Conservation (phyloP, 2,888 invertebrate species). For the Hedya salicella region DNA sequence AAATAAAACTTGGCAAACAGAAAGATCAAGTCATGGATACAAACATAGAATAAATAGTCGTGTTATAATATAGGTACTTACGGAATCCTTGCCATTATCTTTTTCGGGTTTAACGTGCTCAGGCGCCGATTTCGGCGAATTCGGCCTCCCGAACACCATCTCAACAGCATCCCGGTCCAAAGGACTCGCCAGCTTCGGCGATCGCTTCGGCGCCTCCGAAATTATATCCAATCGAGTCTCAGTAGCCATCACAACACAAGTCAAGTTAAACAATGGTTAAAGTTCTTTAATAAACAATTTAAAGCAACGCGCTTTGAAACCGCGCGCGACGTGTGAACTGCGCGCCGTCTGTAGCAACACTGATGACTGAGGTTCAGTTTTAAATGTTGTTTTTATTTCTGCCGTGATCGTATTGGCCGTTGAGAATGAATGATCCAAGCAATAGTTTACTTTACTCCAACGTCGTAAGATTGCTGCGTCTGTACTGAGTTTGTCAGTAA, state of each 20-base stretch:
- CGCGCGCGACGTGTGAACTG: constrained; percentile 21
- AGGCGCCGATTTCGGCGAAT: constrained; percentile 52
- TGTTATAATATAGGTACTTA: constrained; percentile 45
- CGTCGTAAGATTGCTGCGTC: neutral
- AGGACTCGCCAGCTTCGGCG: constrained; percentile 47
- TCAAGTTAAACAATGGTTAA: neutral
- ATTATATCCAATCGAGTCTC: constrained; percentile 55
- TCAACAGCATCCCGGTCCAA: constrained; percentile 63
- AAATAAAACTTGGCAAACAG: too few species aligned
- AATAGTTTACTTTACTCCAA: constrained; percentile 16
- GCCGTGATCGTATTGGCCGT: constrained; percentile 9
- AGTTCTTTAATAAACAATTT: too few species aligned
- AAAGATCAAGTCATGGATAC: too few species aligned
- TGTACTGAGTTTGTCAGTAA: neutral
- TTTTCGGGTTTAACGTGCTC: constrained; percentile 55
- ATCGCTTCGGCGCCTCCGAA: constrained; percentile 54
- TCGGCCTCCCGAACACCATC: constrained; percentile 67
- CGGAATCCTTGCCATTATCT: constrained; percentile 53
- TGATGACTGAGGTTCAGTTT: constrained; percentile 25
- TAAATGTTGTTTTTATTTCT: constrained; percentile 21
- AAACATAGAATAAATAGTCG: too few species aligned
- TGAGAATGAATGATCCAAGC: neutral
- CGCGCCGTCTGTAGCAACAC: constrained; percentile 23
- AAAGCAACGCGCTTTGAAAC: constrained; percentile 11
- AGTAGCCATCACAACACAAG: constrained; percentile 45